Evolutionary conservation across 2,113 vertebrate genomes (phyloP), one percentile per base, ranked within the genome.

Genomic region (Odontophorus gujanensis): DNA sequence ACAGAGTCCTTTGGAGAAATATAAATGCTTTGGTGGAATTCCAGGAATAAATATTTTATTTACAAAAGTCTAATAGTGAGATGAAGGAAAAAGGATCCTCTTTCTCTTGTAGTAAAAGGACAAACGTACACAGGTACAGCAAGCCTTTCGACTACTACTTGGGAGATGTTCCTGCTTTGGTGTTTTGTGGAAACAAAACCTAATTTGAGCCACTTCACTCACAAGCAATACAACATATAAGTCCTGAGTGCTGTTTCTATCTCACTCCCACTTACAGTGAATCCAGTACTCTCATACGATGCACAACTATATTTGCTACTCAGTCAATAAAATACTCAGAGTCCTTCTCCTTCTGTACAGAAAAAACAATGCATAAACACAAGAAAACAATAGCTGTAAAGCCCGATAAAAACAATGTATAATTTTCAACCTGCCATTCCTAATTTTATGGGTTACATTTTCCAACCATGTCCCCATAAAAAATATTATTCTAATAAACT

Each of bases 361-460:
- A 48, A 67, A 95, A 90, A 89, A 55, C 40, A 68, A 47, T 7
- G 68, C 45, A 69, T 4, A 51, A 65, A 87, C 5, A 63, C 53
- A 57, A 75, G 73, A 91, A 50, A 74, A 55, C 6, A 2, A 36
- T 45, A 34, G 61, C 85, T 61, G 74, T 80, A 89, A 96, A 94
- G 67, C 47, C 71, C 45, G 77, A 85, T 18, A 81, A 84, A 90
- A 93, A 92, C 73, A 72, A 93, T n/a, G 62, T 11, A 20, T 45
- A 94, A 92, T 93, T 90, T 92, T 83, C 77, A 89, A 79, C 69
- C 26, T 85, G 77, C 72, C 69, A 55, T 93, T 95, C 55, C 69
- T 92, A 88, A 81, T 91, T 95, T 93, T 92, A 95, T 69, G 45
- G 87, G 67, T 76, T 81, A 42, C 43, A 19, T 89, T 88, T 94